A percentile compares a stretch with the other conserved stretches of the same genome.
Conservation (phyloP, 2,113 vertebrate genomes). For the Platichthys flesus region DNA sequence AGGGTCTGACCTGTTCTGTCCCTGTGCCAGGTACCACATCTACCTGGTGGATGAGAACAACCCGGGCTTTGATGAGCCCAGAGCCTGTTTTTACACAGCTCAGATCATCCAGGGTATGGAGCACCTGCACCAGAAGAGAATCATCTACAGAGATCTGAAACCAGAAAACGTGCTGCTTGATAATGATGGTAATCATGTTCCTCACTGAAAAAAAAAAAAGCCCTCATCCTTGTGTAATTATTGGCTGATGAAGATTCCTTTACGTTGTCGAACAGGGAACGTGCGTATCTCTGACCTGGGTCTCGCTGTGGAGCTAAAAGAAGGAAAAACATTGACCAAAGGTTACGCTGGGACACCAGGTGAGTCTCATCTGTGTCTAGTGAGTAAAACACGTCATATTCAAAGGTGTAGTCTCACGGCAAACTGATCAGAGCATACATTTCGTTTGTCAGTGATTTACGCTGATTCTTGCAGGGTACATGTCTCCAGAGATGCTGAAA, state of each 20-base stretch:
- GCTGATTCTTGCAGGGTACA: constrained; percentile 76
- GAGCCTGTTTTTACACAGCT: constrained; percentile 83
- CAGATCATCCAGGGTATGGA: constrained; percentile 87
- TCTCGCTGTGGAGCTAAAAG: constrained; percentile 88
- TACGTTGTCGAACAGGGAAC: constrained; percentile 76
- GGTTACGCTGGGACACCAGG: constrained; percentile 87
- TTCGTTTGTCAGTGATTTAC: background rate
- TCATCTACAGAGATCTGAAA: constrained; percentile 91
- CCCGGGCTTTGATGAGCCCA: constrained; percentile 80
- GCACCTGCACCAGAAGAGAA: constrained; percentile 85
- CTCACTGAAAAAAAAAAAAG: background rate
- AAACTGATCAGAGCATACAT: background rate
- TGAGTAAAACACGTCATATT: background rate
- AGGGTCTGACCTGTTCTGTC: constrained; percentile 2
- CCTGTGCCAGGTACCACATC: constrained; percentile 80
- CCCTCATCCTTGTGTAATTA: background rate
- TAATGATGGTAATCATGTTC: constrained; percentile 79
- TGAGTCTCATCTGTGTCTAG: constrained; percentile 46
- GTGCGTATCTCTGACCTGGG: constrained; percentile 91
- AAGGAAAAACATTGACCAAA: constrained; percentile 82
- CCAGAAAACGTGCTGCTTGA: constrained; percentile 94
- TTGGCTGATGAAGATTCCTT: background rate
- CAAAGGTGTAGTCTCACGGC: background rate
- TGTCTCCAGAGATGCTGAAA: constrained; percentile 85
- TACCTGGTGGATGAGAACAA: constrained; percentile 87